phyloP scores from a whole-genome alignment of 2,797 vertebrate species.

The Neosalanx taihuensis region DNA sequence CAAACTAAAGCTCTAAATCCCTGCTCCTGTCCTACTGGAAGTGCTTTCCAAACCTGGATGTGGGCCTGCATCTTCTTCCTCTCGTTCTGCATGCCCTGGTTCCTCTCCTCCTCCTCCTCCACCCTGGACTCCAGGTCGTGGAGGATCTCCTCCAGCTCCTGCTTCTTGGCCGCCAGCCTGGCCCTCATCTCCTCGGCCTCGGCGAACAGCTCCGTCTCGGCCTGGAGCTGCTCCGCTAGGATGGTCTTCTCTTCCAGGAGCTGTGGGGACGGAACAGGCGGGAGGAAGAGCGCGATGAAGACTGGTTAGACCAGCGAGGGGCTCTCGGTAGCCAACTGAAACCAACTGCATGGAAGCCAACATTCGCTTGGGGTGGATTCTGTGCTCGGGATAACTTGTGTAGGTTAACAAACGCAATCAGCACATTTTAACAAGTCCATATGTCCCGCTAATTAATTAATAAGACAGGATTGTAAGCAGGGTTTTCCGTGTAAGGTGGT shows the following conservation, averaged over 20 bases:
- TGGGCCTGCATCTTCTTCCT: conserved; percentile 98
- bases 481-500: background rate
- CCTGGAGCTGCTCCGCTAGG: conserved; percentile 93
- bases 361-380: no score
- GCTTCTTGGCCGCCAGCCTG: conserved; percentile 90
- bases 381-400: no score
- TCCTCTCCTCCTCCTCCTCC: conserved; percentile 95
- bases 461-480: background rate
- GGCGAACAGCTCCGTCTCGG: conserved; percentile 93
- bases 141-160: conserved; percentile 94
- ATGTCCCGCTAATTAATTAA: background rate
- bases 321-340: no score
- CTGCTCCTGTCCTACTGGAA: no score
- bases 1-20: no score
- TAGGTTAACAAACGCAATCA: no score
- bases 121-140: conserved; percentile 94
- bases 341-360: no score
- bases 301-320: no score
- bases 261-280: conserved; percentile 54
- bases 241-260: conserved; percentile 95
- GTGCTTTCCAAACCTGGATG: conserved; percentile 78
- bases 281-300: background rate
- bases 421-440: no score
- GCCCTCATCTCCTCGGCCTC: conserved; percentile 98
- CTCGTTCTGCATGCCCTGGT: conserved; percentile 89